Percentiles rank a stretch among this genome's conserved stretches.
Evolutionary conservation across 2,113 vertebrate species (phyloP).

Genomic region (Lophochroa leadbeateri): DNA sequence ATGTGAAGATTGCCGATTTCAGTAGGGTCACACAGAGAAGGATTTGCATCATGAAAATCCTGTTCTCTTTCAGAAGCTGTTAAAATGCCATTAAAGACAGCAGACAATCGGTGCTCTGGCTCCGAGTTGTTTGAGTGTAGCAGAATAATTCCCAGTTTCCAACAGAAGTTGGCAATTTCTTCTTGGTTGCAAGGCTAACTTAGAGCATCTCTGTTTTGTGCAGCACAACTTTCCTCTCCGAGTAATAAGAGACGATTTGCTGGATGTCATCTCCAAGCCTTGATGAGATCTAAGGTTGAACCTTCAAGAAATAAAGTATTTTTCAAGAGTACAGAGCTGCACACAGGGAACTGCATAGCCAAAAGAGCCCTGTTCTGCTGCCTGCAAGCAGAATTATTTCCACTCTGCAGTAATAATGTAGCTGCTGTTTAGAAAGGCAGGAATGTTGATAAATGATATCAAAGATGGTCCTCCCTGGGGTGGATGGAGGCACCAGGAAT

Average conservation of each 20-base stretch:
- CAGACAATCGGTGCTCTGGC: background rate
- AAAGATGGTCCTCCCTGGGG: background rate
- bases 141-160: background rate
- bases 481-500: background rate
- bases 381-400: background rate
- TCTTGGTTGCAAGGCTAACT: conserved; percentile 38
- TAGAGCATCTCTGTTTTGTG: conserved; percentile 22
- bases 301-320: conserved; percentile 37
- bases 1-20: background rate
- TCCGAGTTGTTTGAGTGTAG: background rate
- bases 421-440: background rate
- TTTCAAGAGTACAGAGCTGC: background rate
- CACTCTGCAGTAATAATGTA: background rate
- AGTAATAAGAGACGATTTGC: conserved; percentile 22
- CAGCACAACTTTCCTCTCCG: conserved; percentile 44
- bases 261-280: conserved; percentile 7
- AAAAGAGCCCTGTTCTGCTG: background rate
- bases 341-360: background rate
- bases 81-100: background rate
- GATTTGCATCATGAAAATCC: background rate
- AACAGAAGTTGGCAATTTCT: conserved; percentile 29
- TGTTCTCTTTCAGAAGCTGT: background rate
- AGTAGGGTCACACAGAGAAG: background rate
- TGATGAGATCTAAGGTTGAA: conserved; percentile 25
- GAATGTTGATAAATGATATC: background rate